phyloP scores from a whole-genome alignment of 2,113 vertebrate species.

The Nycticryphes semicollaris region DNA sequence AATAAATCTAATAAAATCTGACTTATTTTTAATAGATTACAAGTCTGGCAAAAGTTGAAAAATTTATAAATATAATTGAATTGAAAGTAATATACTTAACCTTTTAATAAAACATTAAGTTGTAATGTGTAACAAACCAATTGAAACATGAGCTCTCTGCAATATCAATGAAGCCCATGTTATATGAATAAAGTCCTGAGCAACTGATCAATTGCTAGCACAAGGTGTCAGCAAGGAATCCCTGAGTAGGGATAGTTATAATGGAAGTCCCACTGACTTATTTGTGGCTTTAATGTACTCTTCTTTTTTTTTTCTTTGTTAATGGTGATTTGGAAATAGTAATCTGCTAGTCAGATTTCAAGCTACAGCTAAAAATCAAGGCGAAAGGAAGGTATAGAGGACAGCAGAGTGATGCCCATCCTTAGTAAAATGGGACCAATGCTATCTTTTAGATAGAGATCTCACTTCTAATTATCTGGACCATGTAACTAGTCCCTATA shows the following conservation, averaged over 20 bases:
- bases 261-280: background rate
- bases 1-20: constrained; percentile 5
- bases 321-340: background rate
- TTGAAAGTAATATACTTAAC: background rate
- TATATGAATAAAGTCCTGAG: background rate
- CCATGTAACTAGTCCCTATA: background rate
- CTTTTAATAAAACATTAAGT: background rate
- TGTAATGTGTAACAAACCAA: background rate
- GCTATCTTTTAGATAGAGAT: background rate
- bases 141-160: background rate
- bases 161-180: background rate
- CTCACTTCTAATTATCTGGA: background rate
- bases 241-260: background rate
- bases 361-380: background rate
- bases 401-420: background rate
- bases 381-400: background rate
- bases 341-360: background rate
- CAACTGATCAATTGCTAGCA: background rate
- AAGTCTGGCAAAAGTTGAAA: background rate
- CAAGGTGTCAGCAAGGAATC: background rate
- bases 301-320: background rate
- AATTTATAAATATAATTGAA: constrained; percentile 18
- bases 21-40: background rate
- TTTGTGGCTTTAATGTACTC: background rate
- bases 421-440: background rate